Evolutionary conservation across 2,888 invertebrate genomes (phyloP), one percentile per base, ranked within the genome.

Genomic region (Drosophila longiperda): DNA sequence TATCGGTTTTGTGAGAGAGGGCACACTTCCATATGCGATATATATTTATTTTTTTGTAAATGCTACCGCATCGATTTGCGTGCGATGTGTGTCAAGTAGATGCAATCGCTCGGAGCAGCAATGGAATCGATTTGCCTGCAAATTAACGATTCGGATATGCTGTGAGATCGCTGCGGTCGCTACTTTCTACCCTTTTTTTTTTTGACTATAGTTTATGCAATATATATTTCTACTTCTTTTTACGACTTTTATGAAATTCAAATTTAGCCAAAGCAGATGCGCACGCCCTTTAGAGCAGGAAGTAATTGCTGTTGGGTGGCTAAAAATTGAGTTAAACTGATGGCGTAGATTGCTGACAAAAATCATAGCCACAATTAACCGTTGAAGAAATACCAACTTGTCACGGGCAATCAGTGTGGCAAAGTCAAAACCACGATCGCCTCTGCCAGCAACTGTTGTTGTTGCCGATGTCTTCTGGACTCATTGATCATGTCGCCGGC

Each of bases 71-170:
- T 85, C 85, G 89, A 88, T 87, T 87, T 86, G 90, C 87, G 85
- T 83, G 76, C 79, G 78, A 90, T 90, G 89, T 90, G 91, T 90
- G 89, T 90, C 89, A 90, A 90, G 82, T 91, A 90, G 90, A 90
- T 90, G 90, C 89, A 89, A 86, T 80, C 84, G 73, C 29, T 0
- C 63, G 45, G 57, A 52, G 60, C 70, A 54, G 70, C 64, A 73
- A 63, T 77, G 77, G 87, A 90, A 90, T 87, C 89, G 73, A 87
- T 88, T 86, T 83, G 86, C 75, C 82, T 87, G 83, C 76, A 83
- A 88, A 88, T 90, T 88, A 87, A 75, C 66, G 73, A 73, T 83
- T 85, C 85, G 87, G 89, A 87, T 85, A 75, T 89, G 70, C 75
- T 63, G 57, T 55, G 60, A 40, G 42, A 36, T 12, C 8, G 36